A percentile compares a stretch with the other conserved stretches of the same genome.
phyloP scores from a whole-genome alignment of 2,797 vertebrate species.

The Oreochromis grahami region DNA sequence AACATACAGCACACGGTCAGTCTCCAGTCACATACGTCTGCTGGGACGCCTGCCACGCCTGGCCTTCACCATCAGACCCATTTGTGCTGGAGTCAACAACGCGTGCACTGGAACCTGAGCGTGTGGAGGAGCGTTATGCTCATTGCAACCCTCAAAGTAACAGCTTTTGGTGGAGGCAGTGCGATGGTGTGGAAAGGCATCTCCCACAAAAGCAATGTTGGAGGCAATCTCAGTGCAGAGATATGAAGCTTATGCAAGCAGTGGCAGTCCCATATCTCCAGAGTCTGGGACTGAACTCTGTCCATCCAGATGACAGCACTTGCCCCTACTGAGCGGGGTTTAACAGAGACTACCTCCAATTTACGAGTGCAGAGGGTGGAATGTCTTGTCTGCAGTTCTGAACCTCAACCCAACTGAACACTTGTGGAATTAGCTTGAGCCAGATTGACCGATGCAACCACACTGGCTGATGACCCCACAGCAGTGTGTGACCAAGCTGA shows the following conservation, averaged over 20 bases:
- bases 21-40: not conserved
- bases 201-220: not conserved
- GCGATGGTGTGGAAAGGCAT: fast-evolving
- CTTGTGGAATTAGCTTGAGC: not conserved
- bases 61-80: not conserved
- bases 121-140: not conserved
- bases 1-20: not conserved
- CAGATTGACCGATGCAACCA: not conserved
- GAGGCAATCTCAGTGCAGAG: not conserved
- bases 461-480: not conserved
- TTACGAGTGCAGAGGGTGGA: not conserved
- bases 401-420: not conserved
- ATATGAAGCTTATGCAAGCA: not conserved
- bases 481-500: not conserved
- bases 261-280: not conserved
- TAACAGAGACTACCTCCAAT: not conserved
- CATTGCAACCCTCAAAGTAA: not conserved
- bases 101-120: not conserved
- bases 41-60: not conserved
- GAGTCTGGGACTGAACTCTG: not conserved
- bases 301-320: not conserved
- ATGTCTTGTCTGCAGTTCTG: not conserved
- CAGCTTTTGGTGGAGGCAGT: not conserved
- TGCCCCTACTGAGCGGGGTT: not conserved
- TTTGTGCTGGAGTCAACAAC: not conserved